phyloP scores from a whole-genome alignment of 2,113 vertebrate genomes.

The Suncus etruscus region DNA sequence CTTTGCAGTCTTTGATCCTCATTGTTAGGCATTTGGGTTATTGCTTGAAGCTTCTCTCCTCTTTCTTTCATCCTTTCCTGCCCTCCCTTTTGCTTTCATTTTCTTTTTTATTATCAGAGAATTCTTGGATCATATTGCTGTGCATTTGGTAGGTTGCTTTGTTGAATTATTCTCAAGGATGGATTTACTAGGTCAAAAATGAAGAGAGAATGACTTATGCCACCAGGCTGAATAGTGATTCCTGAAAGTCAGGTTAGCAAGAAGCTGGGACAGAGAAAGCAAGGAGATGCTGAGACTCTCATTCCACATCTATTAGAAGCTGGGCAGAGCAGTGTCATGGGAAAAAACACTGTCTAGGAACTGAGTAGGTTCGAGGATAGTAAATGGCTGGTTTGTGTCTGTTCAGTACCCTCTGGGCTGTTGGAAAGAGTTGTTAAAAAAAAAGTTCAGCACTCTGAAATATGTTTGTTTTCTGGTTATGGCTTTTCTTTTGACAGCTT shows the following conservation, averaged over 20 bases:
- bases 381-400: too few relatives aligned
- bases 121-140: neutral
- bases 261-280: neutral
- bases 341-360: too few relatives aligned
- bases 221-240: neutral
- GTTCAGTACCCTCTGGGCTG: too few relatives aligned
- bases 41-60: neutral
- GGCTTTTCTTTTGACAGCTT: too few relatives aligned
- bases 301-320: too few relatives aligned
- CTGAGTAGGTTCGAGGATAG: too few relatives aligned
- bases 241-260: neutral
- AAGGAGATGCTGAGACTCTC: neutral
- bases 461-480: too few relatives aligned
- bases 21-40: neutral
- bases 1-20: neutral
- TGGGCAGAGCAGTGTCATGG: too few relatives aligned
- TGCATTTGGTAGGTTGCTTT: conserved; percentile 35
- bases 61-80: neutral
- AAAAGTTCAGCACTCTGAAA: too few relatives aligned
- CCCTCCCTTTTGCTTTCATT: neutral
- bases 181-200: neutral
- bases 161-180: conserved; percentile 23
- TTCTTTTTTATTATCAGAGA: neutral
- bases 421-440: too few relatives aligned
- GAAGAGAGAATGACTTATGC: neutral